Evolutionary conservation across 2,113 vertebrate species (phyloP).

Genomic region (Scopus umbretta): DNA sequence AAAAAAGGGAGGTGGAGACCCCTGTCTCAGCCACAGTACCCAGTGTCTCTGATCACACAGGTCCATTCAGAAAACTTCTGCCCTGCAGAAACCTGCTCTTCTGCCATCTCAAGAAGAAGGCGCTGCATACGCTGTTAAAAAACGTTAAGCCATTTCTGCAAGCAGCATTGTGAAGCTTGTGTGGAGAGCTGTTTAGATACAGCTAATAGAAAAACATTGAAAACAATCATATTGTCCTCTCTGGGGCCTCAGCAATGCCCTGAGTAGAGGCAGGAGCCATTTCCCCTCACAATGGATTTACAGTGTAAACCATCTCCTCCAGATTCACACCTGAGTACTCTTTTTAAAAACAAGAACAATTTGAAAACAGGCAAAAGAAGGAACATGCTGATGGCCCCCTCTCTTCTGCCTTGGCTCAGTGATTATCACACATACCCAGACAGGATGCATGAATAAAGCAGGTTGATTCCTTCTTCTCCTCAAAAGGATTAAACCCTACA

Average conservation of each 20-base stretch:
- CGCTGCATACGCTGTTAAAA: not conserved
- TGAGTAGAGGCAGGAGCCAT: not conserved
- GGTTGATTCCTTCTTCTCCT: not conserved
- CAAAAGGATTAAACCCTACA: constrained; percentile 1
- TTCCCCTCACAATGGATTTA: not conserved
- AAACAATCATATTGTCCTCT: not conserved
- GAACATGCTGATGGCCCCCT: not conserved
- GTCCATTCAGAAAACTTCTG: not conserved
- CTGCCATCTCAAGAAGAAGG: not conserved
- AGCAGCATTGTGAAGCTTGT: not conserved
- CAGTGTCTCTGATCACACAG: not conserved
- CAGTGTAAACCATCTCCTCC: not conserved
- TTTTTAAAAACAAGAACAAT: not conserved
- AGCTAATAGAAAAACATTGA: not conserved
- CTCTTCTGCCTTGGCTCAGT: not conserved
- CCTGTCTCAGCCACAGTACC: not conserved
- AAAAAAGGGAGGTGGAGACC: not conserved
- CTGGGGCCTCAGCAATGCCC: not conserved
- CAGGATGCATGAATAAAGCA: not conserved
- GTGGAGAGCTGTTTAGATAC: not conserved
- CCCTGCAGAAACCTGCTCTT: not conserved
- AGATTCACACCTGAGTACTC: not conserved
- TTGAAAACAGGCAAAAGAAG: not conserved
- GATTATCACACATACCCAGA: not conserved
- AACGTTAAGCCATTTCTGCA: not conserved